A percentile compares a stretch with the other conserved stretches of the same genome.
Conservation (phyloP, 2,113 vertebrate genomes). For the Callionymus lyra region DNA sequence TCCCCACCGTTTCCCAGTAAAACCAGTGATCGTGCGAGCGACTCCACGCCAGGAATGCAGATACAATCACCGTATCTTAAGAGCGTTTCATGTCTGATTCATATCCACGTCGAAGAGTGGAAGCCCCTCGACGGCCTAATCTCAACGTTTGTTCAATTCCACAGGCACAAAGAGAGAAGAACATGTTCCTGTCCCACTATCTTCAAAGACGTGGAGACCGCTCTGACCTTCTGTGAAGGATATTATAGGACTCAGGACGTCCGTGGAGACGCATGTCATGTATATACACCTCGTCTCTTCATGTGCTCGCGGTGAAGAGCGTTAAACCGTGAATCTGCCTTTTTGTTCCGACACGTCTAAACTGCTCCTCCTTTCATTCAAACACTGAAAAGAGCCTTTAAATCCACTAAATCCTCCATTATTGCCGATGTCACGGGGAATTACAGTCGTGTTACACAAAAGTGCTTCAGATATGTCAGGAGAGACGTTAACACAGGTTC, state of each 20-base stretch:
- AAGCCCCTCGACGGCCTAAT: constrained; percentile 53
- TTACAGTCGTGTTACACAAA: neutral
- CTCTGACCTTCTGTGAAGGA: constrained; percentile 95
- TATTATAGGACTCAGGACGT: constrained; percentile 86
- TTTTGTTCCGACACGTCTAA: constrained; percentile 1
- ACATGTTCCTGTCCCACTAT: constrained; percentile 53
- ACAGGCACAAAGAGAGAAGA: constrained; percentile 48
- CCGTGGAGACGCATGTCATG: constrained; percentile 88
- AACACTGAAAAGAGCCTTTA: neutral
- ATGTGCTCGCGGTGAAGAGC: constrained; percentile 70
- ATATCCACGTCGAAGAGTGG: constrained; percentile 60
- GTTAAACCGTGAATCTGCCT: constrained; percentile 2
- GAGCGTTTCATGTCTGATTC: constrained; percentile 59
- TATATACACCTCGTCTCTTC: constrained; percentile 91
- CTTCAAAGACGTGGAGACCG: constrained; percentile 57
- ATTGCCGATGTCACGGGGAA: neutral
- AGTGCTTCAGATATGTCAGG: neutral
- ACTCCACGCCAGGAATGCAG: constrained; percentile 42
- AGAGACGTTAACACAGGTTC: too few species aligned
- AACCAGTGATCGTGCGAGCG: constrained; percentile 45
- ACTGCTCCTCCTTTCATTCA: neutral
- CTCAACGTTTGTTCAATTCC: constrained; percentile 57
- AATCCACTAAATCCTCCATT: constrained; percentile 1
- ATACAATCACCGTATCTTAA: constrained; percentile 54
- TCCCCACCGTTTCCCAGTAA: constrained; percentile 78